A percentile compares a stretch with the other conserved stretches of the same genome.
Conservation (phyloP, 2,888 invertebrate species). For the Drosophila basisetae region DNA sequence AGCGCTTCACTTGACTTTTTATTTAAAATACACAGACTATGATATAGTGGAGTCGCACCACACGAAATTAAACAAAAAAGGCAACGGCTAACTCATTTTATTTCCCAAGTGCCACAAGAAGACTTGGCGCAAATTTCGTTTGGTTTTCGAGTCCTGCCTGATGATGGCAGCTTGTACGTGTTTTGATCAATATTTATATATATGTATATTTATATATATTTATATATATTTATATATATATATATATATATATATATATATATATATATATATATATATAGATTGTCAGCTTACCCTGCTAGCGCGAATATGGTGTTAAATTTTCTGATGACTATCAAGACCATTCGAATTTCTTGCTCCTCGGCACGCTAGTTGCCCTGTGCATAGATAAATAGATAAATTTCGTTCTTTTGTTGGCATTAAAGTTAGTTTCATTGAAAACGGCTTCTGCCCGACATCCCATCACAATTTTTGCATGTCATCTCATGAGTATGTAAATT, state of each 20-base stretch:
- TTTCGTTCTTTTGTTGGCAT: constrained; percentile 15
- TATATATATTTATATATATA: not conserved
- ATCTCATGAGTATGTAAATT: constrained; percentile 79
- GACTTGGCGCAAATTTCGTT: constrained; percentile 64
- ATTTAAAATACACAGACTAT: constrained; percentile 55
- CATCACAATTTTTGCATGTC: constrained; percentile 65
- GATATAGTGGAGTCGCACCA: constrained; percentile 21
- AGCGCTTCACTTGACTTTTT: constrained; percentile 55
- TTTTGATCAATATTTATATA: constrained; percentile 28
- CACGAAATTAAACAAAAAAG: constrained; percentile 56
- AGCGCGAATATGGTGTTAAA: constrained; percentile 8
- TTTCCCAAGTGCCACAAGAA: constrained; percentile 64
- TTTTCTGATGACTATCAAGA: constrained; percentile 58
- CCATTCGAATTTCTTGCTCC: constrained; percentile 45
- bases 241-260: not conserved
- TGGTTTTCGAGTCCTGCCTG: constrained; percentile 15
- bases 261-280: not conserved
- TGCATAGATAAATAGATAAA: not conserved
- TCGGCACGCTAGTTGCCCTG: constrained; percentile 28
- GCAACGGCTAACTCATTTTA: constrained; percentile 62
- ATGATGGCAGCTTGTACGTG: constrained; percentile 54
- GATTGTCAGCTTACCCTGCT: not conserved
- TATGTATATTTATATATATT: not conserved
- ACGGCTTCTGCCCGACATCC: not conserved
- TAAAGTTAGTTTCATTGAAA: constrained; percentile 23